A percentile compares a stretch with the other conserved stretches of the same genome.
Conservation (phyloP, 2,113 vertebrate genomes). For the Cariama cristata region DNA sequence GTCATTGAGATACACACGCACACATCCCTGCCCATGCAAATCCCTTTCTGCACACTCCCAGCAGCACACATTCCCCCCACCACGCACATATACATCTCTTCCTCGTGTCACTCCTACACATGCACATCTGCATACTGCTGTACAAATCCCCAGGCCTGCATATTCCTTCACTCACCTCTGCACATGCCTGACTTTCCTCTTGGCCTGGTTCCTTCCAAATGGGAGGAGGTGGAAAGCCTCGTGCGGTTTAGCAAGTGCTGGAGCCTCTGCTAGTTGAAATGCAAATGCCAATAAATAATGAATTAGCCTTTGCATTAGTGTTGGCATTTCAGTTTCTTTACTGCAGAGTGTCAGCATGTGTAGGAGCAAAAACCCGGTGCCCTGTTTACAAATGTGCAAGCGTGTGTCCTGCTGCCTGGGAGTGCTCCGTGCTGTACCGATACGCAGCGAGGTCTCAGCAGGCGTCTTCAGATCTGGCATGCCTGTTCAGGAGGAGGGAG, state of each 20-base stretch:
- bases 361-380: neutral
- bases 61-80: neutral
- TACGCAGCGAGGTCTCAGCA: neutral
- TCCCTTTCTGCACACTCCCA: neutral
- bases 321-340: neutral
- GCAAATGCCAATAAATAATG: slow-evolving; percentile 22
- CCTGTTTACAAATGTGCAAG: neutral
- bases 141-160: neutral
- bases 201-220: neutral
- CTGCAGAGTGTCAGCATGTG: neutral
- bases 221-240: neutral
- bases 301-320: neutral
- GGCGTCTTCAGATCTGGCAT: neutral
- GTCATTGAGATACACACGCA: neutral
- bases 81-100: neutral
- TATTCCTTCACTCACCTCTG: neutral
- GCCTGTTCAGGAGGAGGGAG: neutral
- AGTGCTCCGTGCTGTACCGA: neutral
- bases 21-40: neutral
- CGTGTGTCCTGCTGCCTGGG: neutral
- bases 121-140: neutral
- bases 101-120: neutral
- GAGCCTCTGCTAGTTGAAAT: neutral
- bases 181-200: neutral
- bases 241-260: neutral